Base-by-base conservation (phyloP, 2,888 invertebrate genomes). In the Podotricha telesiphe region DNA sequence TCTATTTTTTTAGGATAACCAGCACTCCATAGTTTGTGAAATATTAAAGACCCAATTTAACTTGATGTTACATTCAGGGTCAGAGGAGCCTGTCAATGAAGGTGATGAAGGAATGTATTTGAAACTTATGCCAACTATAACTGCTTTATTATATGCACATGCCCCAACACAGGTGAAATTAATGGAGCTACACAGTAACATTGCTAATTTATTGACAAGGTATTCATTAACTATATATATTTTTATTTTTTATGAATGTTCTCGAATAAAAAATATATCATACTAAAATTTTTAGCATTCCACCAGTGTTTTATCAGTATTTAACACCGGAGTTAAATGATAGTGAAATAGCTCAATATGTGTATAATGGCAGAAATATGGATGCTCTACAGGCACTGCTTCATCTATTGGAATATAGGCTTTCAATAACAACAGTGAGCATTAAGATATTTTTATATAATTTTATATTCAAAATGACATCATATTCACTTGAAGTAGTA, bases 11-110 rank as follows among this genome's bases (percentile, higher is more conserved):
- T 72, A 95, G 94, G 95, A 95, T 72, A 86, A 92, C 48, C 94
- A 95, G 78, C 93, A 94, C 70, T 94, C 94, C 71, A 88, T 96
- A 73, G 88, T 94, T 34, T 95, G 95, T 86, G 97, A 97, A 88
- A 94, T 96, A 75, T 85, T 97, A 17, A 97, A 97, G 88, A 94
- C 95, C 0, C 92, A 97, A 76, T 97, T 97, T 80, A 98, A 97
- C 82, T 86, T 97, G 73, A 95, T 96, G 47, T 89, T 95, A 58
- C 88, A 91, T 34, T 82, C 87, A 1, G 90, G 93, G 37, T 77
- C 83, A 0, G 88, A 90, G 15, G 86, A 87, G 8, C 79, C 86
- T 15, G 86, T 92, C 0, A 93, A 94, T 70, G 94, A 95, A 80
- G 95, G 95, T 72, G 96, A 96, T 73, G 95, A 96, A 78, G 95